Percentiles rank a stretch among this genome's conserved stretches.
Conservation (phyloP, 2,888 invertebrate genomes). For the Conops quadrifasciatus region DNA sequence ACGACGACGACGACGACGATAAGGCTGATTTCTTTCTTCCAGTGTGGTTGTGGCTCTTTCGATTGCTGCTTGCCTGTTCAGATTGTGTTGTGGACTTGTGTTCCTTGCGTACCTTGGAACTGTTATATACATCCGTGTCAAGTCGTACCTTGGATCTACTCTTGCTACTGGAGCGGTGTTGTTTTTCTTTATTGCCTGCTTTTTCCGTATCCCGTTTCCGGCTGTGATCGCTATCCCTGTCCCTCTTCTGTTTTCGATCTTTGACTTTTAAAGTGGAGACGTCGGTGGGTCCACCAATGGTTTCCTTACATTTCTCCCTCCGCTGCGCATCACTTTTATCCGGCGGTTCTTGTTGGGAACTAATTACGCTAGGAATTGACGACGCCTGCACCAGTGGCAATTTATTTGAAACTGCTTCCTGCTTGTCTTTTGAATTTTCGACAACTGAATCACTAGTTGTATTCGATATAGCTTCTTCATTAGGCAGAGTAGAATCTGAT, state of each 20-base stretch:
- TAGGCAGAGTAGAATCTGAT: background rate
- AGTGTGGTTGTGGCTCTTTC: background rate
- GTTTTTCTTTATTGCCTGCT: slow-evolving; percentile 42
- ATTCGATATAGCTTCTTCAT: background rate
- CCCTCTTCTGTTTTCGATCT: slow-evolving; percentile 63
- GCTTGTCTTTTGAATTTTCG: background rate
- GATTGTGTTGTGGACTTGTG: slow-evolving; percentile 30
- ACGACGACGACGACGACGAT: slow-evolving; percentile 47
- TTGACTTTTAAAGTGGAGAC: slow-evolving; percentile 47
- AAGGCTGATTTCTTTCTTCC: slow-evolving; percentile 41
- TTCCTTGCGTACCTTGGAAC: slow-evolving; percentile 5
- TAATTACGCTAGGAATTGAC: background rate
- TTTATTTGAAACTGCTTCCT: background rate
- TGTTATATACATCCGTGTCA: slow-evolving; percentile 37
- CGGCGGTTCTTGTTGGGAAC: background rate
- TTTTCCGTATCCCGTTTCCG: slow-evolving; percentile 47
- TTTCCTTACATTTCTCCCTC: slow-evolving; percentile 1
- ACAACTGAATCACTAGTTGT: background rate
- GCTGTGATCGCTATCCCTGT: slow-evolving; percentile 58
- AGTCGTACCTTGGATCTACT: slow-evolving; percentile 39
- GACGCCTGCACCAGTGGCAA: background rate
- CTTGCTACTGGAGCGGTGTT: slow-evolving; percentile 33
- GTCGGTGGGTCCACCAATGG: background rate
- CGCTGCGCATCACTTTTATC: background rate
- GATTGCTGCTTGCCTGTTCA: slow-evolving; percentile 36